Evolutionary conservation across 1,140 invertebrate genomes (phyloP), one percentile per base, ranked within the genome.

Genomic region (Ceratina calcarata): DNA sequence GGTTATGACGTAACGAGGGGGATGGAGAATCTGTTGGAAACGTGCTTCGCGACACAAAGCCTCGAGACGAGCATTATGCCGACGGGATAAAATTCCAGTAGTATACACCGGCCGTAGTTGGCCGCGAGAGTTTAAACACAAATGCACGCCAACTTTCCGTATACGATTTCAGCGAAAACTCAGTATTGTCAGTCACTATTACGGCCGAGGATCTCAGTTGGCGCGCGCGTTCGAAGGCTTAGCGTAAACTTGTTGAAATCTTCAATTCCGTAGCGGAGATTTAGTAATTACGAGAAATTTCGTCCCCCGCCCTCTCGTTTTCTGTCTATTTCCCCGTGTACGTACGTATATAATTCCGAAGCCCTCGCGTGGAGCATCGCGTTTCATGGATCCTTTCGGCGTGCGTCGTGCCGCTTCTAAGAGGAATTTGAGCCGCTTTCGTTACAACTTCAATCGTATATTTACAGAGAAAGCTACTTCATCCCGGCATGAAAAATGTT

Each of bases 81-180:
- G 10, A 16, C 22, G 55, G 15, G 24, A 27, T 24, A 32, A 62
- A 22, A 57, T 76, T 68, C 20, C 37, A 76, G 65, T 76, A 27
- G 55, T 76, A 60, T n/a, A 49, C 27, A 27, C 37, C 55, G 20
- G 24, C 20, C n/a, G 16, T 49, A 58, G 73, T 51, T 53, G 58
- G 64, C 20, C 74, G 22, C 18, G 37, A 60, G 57, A 76, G 65
- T 76, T 58, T n/a, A n/a, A 10, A n/a, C 51, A n/a, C 15, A 27
- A 16, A 10, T 27, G 62, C 27, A 24, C 15, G 4, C 2, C 16
- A 75, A 75, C 62, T 75, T 75, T n/a, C 37, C 37, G 32, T 27
- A 12, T 45, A 45, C 53, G n/a, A 45, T 55, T 45, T 45, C 61
- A 22, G 16, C 32, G 3, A 57, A 51, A 15, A 32, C 45, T 57